Percentiles rank a stretch among this genome's conserved stretches.
phyloP scores from a whole-genome alignment of 2,888 invertebrate species.

The Mystacides longicornis region DNA sequence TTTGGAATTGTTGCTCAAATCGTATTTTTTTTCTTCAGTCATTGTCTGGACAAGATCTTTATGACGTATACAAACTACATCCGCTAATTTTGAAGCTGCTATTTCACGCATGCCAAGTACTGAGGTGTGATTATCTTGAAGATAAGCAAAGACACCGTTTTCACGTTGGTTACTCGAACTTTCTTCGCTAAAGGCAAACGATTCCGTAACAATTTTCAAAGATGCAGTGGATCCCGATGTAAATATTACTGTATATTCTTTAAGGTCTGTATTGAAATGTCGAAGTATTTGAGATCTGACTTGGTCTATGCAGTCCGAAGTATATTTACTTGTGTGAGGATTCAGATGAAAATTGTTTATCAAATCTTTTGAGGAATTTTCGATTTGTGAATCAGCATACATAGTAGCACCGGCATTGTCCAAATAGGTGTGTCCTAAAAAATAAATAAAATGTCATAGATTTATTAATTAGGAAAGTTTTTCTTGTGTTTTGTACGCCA shows the following conservation, averaged over 20 bases:
- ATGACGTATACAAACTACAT: conserved; percentile 51
- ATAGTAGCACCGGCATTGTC: conserved; percentile 86
- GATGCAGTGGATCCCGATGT: conserved; percentile 91
- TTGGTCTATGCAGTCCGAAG: conserved; percentile 80
- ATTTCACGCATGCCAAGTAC: conserved; percentile 86
- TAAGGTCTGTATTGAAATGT: conserved; percentile 72
- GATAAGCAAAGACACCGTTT: conserved; percentile 65
- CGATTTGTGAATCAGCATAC: conserved; percentile 70
- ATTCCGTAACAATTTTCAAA: conserved; percentile 75
- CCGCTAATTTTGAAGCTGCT: conserved; percentile 49
- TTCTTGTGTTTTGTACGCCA: too few species aligned
- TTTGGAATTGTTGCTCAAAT: background rate
- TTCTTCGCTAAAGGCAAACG: conserved; percentile 55
- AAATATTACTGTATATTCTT: conserved; percentile 83
- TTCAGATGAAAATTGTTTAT: conserved; percentile 74
- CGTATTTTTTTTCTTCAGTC: conserved; percentile 33
- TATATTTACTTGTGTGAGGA: conserved; percentile 80
- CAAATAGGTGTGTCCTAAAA: conserved; percentile 66
- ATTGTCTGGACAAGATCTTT: conserved; percentile 36
- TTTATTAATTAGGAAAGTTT: background rate
- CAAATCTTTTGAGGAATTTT: conserved; percentile 57
- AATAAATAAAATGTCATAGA: conserved; percentile 4
- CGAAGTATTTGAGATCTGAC: conserved; percentile 75
- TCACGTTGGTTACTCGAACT: conserved; percentile 23
- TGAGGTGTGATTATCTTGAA: conserved; percentile 92